A percentile compares a stretch with the other conserved stretches of the same genome.
phyloP scores from a whole-genome alignment of 2,797 vertebrate species.

The Allochrocebus solatus region DNA sequence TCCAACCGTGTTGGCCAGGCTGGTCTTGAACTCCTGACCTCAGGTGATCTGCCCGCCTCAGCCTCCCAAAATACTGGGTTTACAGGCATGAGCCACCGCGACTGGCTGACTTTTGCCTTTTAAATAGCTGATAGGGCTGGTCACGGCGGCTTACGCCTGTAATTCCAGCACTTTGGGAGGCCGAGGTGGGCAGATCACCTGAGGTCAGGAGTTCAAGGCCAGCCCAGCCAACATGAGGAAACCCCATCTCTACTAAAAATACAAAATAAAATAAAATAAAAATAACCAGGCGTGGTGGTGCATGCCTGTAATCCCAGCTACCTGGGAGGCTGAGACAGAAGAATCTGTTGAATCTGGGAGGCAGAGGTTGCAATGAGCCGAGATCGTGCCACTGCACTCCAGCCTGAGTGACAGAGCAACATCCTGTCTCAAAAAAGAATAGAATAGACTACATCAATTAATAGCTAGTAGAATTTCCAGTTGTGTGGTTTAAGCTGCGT shows the following conservation, averaged over 20 bases:
- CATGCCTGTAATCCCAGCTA: background rate
- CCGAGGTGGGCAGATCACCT: background rate
- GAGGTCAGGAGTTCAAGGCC: background rate
- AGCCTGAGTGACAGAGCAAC: background rate
- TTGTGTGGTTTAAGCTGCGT: background rate
- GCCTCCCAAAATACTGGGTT: background rate
- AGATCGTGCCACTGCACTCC: background rate
- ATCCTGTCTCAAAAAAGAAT: background rate
- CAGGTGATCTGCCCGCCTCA: background rate
- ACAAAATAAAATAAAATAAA: background rate
- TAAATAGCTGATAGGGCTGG: background rate
- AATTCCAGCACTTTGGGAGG: background rate
- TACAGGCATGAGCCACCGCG: background rate
- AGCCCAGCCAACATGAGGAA: background rate
- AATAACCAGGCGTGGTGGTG: background rate
- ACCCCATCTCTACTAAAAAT: background rate
- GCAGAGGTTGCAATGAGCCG: background rate
- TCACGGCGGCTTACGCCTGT: background rate
- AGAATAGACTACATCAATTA: background rate
- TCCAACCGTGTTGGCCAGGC: background rate
- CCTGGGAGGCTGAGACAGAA: background rate
- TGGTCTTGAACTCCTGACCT: background rate
- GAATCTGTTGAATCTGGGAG: background rate
- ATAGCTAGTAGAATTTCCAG: background rate
- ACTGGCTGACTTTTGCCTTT: background rate